Evolutionary conservation across 1,140 invertebrate genomes (phyloP).

Genomic region (Palaemon carinicauda): DNA sequence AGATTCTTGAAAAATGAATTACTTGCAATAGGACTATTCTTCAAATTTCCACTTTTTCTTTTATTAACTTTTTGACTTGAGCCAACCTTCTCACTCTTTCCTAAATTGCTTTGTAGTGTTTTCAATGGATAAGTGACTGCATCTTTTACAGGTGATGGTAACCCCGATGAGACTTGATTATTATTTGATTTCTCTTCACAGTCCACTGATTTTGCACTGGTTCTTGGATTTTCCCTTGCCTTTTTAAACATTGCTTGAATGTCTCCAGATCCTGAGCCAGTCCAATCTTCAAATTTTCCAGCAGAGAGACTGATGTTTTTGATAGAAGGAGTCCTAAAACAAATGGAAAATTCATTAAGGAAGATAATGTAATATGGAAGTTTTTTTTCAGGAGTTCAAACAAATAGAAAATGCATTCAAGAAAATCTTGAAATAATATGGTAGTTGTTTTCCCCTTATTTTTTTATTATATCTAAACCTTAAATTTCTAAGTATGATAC

Average conservation of each 20-base stretch:
- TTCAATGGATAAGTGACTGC: too few relatives aligned
- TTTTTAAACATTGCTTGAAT: slow-evolving; percentile 63
- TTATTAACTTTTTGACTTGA: neutral
- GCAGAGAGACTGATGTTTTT: slow-evolving; percentile 79
- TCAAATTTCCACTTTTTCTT: neutral
- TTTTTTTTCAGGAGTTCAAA: too few relatives aligned
- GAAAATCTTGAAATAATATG: too few relatives aligned
- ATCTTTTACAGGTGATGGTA: too few relatives aligned
- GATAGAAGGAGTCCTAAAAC: slow-evolving; percentile 66
- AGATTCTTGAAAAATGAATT: slow-evolving; percentile 46
- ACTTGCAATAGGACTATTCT: neutral
- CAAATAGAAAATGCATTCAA: too few relatives aligned
- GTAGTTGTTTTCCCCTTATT: too few relatives aligned
- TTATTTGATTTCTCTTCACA: neutral
- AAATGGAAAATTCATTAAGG: neutral
- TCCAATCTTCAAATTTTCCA: slow-evolving; percentile 78
- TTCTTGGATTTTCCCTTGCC: slow-evolving; percentile 7
- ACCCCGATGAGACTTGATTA: neutral
- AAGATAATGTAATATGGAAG: too few relatives aligned
- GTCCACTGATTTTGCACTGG: neutral
- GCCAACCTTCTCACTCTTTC: too few relatives aligned
- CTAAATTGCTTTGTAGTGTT: too few relatives aligned
- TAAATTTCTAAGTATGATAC: too few relatives aligned
- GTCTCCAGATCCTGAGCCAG: slow-evolving; percentile 64
- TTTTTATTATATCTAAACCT: too few relatives aligned